Conservation (phyloP, 2,797 vertebrate genomes). For the Odontamblyopus lacepedii region DNA sequence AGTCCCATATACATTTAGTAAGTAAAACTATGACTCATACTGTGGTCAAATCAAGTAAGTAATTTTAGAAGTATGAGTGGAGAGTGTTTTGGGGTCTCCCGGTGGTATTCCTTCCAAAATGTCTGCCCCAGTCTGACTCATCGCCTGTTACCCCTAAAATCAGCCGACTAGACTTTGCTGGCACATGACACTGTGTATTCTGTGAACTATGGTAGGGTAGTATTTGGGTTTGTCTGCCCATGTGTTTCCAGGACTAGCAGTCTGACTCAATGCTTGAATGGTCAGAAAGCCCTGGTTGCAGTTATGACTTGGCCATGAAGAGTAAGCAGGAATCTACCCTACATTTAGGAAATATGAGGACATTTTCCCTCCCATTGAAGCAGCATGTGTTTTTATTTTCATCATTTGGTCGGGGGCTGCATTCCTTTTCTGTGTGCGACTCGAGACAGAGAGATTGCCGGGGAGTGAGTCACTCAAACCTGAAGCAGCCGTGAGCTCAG, state of each 20-base stretch:
- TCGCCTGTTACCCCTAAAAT: slow-evolving; percentile 53
- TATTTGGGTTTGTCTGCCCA: slow-evolving; percentile 59
- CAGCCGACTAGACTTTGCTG: slow-evolving; percentile 50
- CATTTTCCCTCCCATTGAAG: slow-evolving; percentile 35
- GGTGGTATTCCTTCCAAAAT: slow-evolving; percentile 60
- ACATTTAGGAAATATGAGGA: slow-evolving; percentile 35
- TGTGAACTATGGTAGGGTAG: slow-evolving; percentile 57
- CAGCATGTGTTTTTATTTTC: slow-evolving; percentile 76
- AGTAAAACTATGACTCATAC: slow-evolving; percentile 62
- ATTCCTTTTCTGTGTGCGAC: slow-evolving; percentile 67
- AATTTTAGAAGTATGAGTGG: slow-evolving; percentile 51
- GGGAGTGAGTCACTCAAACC: slow-evolving; percentile 72
- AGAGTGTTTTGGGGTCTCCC: slow-evolving; percentile 70
- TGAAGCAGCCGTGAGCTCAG: slow-evolving; percentile 69
- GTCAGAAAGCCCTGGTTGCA: slow-evolving; percentile 20
- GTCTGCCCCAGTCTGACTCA: slow-evolving; percentile 64
- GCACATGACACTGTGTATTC: slow-evolving; percentile 48
- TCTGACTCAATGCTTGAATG: slow-evolving; percentile 26
- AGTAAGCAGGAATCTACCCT: slow-evolving; percentile 49
- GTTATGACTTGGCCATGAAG: slow-evolving; percentile 16
- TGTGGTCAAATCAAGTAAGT: slow-evolving; percentile 63
- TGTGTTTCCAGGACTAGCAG: slow-evolving; percentile 21
- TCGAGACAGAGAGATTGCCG: slow-evolving; percentile 67
- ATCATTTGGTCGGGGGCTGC: slow-evolving; percentile 55
- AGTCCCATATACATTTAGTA: slow-evolving; percentile 55